Percentiles rank a stretch among this genome's conserved stretches.
Evolutionary conservation across 2,888 invertebrate species (phyloP).

Genomic region (Lycaena phlaeas): DNA sequence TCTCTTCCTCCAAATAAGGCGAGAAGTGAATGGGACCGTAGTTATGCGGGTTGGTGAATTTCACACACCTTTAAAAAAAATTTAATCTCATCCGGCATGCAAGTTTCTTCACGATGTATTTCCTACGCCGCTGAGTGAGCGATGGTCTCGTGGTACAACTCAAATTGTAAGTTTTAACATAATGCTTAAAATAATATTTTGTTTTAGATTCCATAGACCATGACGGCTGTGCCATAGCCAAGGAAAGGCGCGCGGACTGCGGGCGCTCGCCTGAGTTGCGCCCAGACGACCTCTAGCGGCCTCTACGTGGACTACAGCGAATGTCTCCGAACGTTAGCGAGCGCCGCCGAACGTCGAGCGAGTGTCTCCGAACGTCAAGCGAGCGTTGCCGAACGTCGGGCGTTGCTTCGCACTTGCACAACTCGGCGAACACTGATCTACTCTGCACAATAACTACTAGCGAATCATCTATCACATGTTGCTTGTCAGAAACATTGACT

Average conservation of each 20-base stretch:
- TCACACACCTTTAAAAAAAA: too few species aligned
- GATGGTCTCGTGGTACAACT: too few species aligned
- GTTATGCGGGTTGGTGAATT: too few species aligned
- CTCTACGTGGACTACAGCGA: constrained; percentile 13
- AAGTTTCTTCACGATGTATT: too few species aligned
- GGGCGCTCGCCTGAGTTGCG: constrained; percentile 11
- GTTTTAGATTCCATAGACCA: constrained; percentile 65
- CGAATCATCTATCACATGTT: background rate
- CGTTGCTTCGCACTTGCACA: constrained; percentile 17
- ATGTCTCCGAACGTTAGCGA: constrained; percentile 10
- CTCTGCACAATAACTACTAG: constrained; percentile 1
- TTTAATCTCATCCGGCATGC: too few species aligned
- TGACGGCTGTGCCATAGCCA: constrained; percentile 61
- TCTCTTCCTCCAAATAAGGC: too few species aligned
- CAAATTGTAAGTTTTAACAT: too few species aligned
- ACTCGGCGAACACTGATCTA: constrained; percentile 2
- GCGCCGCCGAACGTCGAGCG: background rate
- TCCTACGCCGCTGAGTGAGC: too few species aligned
- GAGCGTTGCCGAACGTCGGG: constrained; percentile 11
- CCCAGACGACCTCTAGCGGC: constrained; percentile 12
- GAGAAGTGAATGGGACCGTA: too few species aligned
- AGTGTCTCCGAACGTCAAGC: background rate
- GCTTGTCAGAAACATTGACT: too few species aligned
- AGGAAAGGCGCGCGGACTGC: constrained; percentile 27
- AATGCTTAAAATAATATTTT: too few species aligned